Base-by-base conservation (phyloP, 2,113 vertebrate genomes). In the Brienomyrus longianalis region DNA sequence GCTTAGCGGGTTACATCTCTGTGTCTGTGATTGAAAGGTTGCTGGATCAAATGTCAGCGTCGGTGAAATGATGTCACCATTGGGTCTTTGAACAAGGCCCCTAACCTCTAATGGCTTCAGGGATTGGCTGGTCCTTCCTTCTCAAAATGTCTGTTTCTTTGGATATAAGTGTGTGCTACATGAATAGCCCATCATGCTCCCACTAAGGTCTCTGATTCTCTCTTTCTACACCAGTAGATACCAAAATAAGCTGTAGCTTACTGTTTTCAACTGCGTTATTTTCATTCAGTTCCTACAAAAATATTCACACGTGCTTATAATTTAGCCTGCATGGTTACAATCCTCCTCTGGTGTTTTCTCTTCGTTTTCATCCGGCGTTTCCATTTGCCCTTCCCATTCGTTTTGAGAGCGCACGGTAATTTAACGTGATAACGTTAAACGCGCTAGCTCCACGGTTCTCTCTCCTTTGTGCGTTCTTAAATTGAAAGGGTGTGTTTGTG, bases 281-380 rank as follows among this genome's bases (percentile, higher is more conserved):
- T 39, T 80, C 6, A 1, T 80, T 15, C 35, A 19, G 13, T 21
- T 43, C 17, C 13, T 43, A 27, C 74, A 39, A 80, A 80, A 17
- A 80, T 43, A 19, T 86, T 21, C 31, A 86, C 27, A 35, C n/a
- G 4, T 47, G 50, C 50, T 86, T 35, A 35, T 85, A 85, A 59
- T 74, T 54, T 86, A 17, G 27, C 59, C 62, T 87, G 54, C 31
- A 13, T 59, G 70, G 43, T 77, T 27, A 9, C 74, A 19, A 56
- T 48, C 88, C 47, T 89, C 89, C 90, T 91, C 90, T 51, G 4
- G 19, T 5, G 31, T 62, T 31, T 89, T 21, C 6, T 21, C 19
- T 35, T 70, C 83, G 83, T 50, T 21, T 17, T 0, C 45, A 66
- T 90, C 77, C 23, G 39, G 45, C 52, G 21, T 56, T 87, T 21